Base-by-base conservation (phyloP, 2,797 vertebrate genomes). In the Myripristis jacobus region DNA sequence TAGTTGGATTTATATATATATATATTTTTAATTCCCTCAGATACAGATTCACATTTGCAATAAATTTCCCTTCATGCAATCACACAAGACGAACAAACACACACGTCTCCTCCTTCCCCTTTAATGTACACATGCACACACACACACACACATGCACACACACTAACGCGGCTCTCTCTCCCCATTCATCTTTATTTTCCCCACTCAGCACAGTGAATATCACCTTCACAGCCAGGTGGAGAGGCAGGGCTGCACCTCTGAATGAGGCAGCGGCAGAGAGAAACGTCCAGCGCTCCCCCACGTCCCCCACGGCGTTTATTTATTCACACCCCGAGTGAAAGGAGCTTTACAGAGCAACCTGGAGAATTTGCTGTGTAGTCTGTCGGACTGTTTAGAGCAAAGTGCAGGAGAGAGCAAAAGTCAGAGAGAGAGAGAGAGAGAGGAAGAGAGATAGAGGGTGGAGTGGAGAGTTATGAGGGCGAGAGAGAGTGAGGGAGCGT, bases 281-380 rank as follows among this genome's bases (percentile, higher is more conserved):
- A 31, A 8, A 31, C 51, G 80, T 70, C 71, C 77, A 54, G 47
- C 8, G 7, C n/a, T n/a, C n/a, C 71, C 71, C 64, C 27, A 41
- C 62, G 63, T 27, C 9, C 47, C 54, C 63, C 60, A 43, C 47
- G 57, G 48, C 68, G 73, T 75, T 86, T 81, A 74, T 77, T 54
- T 82, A 76, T 86, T 85, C 64, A 82, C 64, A 66, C 57, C 55
- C 50, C 53, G 75, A 82, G 77, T 82, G 76, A 83, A 73, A 75
- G 71, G 66, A 77, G 75, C 63, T 77, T 73, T 41, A 31, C 38
- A 65, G 74, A 82, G 56, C 54, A 74, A 79, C 78, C 63, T 63
- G 71, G 70, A 55, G 78, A 62, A 65, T 74, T 73, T 71, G 64
- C 66, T 78, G 24, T 68, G 68, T 62, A 64, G 66, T 46, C 59